phyloP scores from a whole-genome alignment of 2,113 vertebrate genomes.

The Bettongia penicillata region DNA sequence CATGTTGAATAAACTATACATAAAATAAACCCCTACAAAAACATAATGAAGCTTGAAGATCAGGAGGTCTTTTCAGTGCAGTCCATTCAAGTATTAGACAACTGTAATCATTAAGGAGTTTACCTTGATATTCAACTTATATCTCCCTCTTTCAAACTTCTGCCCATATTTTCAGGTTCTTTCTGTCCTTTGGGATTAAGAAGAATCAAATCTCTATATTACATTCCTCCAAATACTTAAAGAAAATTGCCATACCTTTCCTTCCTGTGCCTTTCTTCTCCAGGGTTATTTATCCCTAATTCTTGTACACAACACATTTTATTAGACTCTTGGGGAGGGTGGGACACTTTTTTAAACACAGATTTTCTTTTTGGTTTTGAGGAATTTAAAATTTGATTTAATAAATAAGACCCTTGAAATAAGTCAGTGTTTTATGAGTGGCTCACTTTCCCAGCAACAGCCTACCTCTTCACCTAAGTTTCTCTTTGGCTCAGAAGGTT shows the following conservation, averaged over 20 bases:
- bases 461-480: not conserved
- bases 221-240: not conserved
- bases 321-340: not conserved
- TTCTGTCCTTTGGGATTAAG: not conserved
- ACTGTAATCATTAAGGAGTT: not conserved
- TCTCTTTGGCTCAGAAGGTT: not conserved
- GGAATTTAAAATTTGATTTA: not conserved
- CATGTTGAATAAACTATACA: not conserved
- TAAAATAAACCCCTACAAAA: not conserved
- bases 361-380: not conserved
- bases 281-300: not conserved
- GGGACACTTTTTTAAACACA: not conserved
- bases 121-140: not conserved
- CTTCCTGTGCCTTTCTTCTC: not conserved
- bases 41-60: not conserved
- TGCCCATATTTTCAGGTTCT: not conserved
- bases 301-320: not conserved
- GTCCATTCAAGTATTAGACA: not conserved
- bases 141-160: not conserved
- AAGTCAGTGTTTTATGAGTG: not conserved
- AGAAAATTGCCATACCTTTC: not conserved
- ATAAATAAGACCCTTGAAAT: not conserved
- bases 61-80: not conserved
- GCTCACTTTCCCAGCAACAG: not conserved
- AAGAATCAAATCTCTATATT: not conserved